Evolutionary conservation across 1,140 invertebrate genomes (phyloP).

Genomic region (Heliothis virescens): DNA sequence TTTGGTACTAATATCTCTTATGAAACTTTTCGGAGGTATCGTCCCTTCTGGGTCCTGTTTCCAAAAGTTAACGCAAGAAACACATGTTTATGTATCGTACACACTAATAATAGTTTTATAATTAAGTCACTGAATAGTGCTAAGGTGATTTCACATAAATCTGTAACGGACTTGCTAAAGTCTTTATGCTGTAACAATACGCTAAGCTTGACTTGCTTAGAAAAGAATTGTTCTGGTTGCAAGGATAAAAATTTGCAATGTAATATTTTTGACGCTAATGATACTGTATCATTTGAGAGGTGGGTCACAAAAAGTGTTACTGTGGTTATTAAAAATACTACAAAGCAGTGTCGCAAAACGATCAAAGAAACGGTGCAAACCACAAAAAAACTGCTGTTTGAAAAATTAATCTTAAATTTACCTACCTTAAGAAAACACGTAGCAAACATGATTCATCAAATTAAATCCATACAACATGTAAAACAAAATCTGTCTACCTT

Average conservation of each 20-base stretch:
- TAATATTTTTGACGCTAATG: not conserved
- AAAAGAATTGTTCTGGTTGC: not conserved
- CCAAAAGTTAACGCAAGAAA: slow-evolving; percentile 47
- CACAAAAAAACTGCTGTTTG: not conserved
- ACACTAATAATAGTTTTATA: slow-evolving; percentile 50
- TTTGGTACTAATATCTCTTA: slow-evolving; percentile 51
- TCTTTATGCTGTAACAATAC: not conserved
- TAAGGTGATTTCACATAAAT: slow-evolving; percentile 29
- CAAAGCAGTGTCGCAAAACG: slow-evolving; percentile 30
- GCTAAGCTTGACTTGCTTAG: not conserved
- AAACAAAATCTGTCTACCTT: not conserved
- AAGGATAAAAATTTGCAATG: not conserved
- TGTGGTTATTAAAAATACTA: slow-evolving; percentile 33
- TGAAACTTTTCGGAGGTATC: slow-evolving; percentile 53
- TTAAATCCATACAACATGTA: not conserved
- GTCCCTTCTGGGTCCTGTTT: not conserved
- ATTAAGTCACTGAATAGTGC: slow-evolving; percentile 40
- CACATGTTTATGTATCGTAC: slow-evolving; percentile 43
- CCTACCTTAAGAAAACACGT: not conserved
- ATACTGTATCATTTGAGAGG: not conserved
- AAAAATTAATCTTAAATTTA: slow-evolving; percentile 24
- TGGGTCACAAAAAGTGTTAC: slow-evolving; percentile 1
- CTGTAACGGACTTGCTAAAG: not conserved
- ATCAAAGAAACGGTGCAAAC: slow-evolving; percentile 41
- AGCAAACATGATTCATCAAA: slow-evolving; percentile 6